phyloP scores from a whole-genome alignment of 2,113 vertebrate genomes.

The Nannospalax galili region DNA sequence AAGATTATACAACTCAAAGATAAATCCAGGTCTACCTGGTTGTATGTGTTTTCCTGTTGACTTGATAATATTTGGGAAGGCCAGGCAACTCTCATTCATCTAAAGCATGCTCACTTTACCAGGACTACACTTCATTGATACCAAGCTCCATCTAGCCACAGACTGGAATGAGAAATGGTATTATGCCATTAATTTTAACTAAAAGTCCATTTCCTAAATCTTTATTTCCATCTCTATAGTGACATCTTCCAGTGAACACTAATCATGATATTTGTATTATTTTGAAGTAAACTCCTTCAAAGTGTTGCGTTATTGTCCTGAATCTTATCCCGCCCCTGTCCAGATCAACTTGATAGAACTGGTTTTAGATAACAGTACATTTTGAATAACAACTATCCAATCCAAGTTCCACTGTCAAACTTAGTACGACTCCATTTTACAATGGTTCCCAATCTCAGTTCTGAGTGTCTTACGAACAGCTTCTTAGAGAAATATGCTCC shows the following conservation, averaged over 20 bases:
- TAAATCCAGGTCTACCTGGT: neutral
- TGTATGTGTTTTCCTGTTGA: neutral
- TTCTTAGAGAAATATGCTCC: neutral
- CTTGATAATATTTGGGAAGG: neutral
- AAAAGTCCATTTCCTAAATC: neutral
- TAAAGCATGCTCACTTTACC: neutral
- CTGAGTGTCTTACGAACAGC: neutral
- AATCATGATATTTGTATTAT: neutral
- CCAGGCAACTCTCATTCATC: neutral
- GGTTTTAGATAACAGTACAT: neutral
- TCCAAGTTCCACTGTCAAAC: neutral
- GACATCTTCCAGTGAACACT: neutral
- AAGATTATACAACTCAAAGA: neutral
- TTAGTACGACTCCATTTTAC: neutral
- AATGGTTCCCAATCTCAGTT: neutral
- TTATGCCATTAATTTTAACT: neutral
- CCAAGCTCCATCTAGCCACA: neutral
- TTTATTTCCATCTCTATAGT: neutral
- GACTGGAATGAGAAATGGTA: neutral
- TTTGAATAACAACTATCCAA: neutral
- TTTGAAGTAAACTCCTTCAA: neutral
- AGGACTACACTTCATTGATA: neutral
- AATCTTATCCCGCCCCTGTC: neutral
- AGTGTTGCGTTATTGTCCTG: neutral
- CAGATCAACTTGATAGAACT: neutral